Evolutionary conservation across 2,113 vertebrate species (phyloP).

Genomic region (Fukomys damarensis): DNA sequence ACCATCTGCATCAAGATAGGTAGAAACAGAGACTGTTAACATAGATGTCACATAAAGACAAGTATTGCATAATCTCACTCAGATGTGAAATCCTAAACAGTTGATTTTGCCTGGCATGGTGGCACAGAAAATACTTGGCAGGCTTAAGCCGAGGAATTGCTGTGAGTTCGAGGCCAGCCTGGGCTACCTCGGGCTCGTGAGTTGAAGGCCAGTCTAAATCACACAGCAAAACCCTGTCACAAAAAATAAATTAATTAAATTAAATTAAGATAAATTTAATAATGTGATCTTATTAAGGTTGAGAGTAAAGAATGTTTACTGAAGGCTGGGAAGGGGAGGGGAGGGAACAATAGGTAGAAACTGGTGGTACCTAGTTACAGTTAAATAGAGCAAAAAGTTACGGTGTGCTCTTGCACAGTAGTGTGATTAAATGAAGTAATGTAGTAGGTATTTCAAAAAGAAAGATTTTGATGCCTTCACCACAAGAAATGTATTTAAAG

Average conservation of each 20-base stretch:
- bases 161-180: background rate
- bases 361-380: background rate
- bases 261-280: background rate
- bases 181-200: background rate
- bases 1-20: background rate
- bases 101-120: background rate
- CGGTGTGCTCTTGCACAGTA: background rate
- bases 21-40: background rate
- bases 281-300: background rate
- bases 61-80: background rate
- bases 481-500: background rate
- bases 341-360: background rate
- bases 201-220: background rate
- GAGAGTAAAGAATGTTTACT: background rate
- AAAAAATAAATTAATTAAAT: background rate
- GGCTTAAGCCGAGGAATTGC: background rate
- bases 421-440: background rate
- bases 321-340: background rate
- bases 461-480: background rate
- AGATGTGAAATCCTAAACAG: background rate
- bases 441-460: background rate
- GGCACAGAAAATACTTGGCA: background rate
- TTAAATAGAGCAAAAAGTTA: background rate
- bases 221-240: background rate
- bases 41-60: background rate